Evolutionary conservation across 1,140 invertebrate species (phyloP).

Genomic region (Melipona quadrifasciata): DNA sequence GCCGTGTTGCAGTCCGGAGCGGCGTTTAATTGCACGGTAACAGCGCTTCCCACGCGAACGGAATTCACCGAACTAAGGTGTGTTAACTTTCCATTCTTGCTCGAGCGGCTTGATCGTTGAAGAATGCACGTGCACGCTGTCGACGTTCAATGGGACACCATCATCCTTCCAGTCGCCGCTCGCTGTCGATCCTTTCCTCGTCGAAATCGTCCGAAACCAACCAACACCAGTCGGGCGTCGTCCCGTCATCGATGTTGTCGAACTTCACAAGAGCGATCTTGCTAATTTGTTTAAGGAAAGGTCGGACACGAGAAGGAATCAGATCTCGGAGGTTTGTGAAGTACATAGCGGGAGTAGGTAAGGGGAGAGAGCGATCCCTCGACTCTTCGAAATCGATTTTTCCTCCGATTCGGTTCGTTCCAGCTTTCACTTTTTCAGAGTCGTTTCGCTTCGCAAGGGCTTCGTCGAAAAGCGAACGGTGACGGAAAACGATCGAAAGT

Average conservation of each 20-base stretch:
- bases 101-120: slow-evolving; percentile 31
- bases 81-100: slow-evolving; percentile 38
- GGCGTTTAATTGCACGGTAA: slow-evolving; percentile 45
- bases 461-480: not conserved
- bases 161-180: not conserved
- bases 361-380: not conserved
- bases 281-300: too few species aligned
- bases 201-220: not conserved
- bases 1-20: not conserved
- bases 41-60: slow-evolving; percentile 40
- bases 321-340: not conserved
- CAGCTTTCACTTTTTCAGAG: not conserved
- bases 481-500: not conserved
- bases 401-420: too few species aligned
- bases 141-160: slow-evolving; percentile 5
- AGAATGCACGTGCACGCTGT: slow-evolving; percentile 1
- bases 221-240: not conserved
- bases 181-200: not conserved
- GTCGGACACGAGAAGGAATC: not conserved
- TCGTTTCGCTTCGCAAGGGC: not conserved
- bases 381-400: too few species aligned
- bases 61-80: slow-evolving; percentile 32
- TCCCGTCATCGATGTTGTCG: not conserved
- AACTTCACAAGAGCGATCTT: not conserved
- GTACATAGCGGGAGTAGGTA: not conserved